phyloP scores from a whole-genome alignment of 2,797 vertebrate genomes.

The Thripadectes ignobilis region DNA sequence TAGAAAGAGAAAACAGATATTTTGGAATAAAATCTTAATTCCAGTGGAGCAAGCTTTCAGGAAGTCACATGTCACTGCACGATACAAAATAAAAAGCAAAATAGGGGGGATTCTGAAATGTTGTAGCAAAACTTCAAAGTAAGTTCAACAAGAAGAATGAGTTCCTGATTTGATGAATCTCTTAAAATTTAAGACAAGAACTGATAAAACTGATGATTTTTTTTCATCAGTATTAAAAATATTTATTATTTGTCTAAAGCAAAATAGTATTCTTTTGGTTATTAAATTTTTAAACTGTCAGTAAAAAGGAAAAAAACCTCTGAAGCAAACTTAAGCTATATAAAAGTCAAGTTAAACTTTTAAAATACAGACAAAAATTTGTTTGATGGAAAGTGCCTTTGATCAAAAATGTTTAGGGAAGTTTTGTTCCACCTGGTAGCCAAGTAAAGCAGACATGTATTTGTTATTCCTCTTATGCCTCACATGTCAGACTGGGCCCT shows the following conservation, averaged over 20 bases:
- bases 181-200: background rate
- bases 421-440: slow-evolving; percentile 39
- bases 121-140: background rate
- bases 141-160: background rate
- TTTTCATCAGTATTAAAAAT: background rate
- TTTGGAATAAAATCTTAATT: background rate
- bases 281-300: background rate
- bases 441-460: slow-evolving; percentile 14
- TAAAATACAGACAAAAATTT: slow-evolving; percentile 38
- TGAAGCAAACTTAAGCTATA: background rate
- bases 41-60: background rate
- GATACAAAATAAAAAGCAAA: background rate
- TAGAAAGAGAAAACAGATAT: background rate
- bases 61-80: background rate
- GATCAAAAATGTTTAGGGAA: slow-evolving; percentile 65
- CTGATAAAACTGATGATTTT: background rate
- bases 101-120: background rate
- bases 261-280: background rate
- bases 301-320: background rate
- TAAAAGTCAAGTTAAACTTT: background rate
- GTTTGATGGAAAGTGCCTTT: slow-evolving; percentile 57
- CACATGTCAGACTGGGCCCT: background rate
- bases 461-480: slow-evolving; percentile 28
- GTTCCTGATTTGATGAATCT: background rate
- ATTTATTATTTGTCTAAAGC: background rate